These are phyloP conservation scores for Helicoverpa assulta DNA, from an alignment of 2,888 invertebrate genomes.

Conservation along the genomic window DNA sequence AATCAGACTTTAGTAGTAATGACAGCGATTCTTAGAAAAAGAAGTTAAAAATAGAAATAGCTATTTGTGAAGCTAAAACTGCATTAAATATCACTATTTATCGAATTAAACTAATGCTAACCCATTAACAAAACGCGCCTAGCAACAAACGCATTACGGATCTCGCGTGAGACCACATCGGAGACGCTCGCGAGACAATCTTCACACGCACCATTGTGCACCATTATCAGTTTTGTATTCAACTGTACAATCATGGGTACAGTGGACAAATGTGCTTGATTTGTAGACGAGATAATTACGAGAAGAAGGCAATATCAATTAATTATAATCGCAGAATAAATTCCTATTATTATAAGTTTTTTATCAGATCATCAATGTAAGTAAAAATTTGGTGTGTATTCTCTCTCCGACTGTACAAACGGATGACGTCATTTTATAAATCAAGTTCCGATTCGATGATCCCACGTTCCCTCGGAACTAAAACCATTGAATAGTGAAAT, in stretches of 20 bases:
- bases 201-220: conserved; percentile 55
- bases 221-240: conserved; percentile 34
- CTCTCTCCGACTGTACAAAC: not conserved
- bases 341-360: too few species aligned
- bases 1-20: too few species aligned
- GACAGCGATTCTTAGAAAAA: too few species aligned
- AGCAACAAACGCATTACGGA: conserved; percentile 17
- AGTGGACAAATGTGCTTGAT: not conserved
- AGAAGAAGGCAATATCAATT: not conserved
- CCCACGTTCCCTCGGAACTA: conserved; percentile 28
- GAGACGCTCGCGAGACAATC: conserved; percentile 40
- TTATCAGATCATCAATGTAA: too few species aligned
- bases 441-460: conserved; percentile 31
- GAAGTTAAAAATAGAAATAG: not conserved
- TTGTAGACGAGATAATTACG: not conserved
- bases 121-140: conserved; percentile 16
- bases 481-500: conserved; percentile 26
- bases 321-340: not conserved
- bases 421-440: conserved; percentile 18
- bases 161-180: conserved; percentile 42
- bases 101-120: not conserved
- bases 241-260: conserved; percentile 14
- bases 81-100: not conserved
- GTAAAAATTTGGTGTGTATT: not conserved
- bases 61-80: not conserved